Evolutionary conservation across 35 echinoderm and acorn worm genomes (phyloP).

Genomic region (Acanthaster planci): DNA sequence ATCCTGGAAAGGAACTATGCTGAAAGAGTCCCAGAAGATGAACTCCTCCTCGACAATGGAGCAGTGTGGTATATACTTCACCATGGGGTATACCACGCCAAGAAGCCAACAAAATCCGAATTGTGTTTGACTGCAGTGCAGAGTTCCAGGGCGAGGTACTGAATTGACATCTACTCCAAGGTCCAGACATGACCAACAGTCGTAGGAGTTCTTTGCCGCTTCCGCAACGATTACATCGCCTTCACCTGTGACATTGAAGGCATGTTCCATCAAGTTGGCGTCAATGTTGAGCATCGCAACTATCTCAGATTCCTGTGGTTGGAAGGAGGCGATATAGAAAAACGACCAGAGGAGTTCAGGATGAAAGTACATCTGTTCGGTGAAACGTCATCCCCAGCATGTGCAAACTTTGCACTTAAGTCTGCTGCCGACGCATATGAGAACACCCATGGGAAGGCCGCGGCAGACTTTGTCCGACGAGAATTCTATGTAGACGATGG

Average conservation of each 20-base stretch:
- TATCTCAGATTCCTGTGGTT: slow-evolving; percentile 66
- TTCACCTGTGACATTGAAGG: slow-evolving; percentile 44
- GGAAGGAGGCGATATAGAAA: slow-evolving; percentile 35
- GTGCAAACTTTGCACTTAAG: slow-evolving; percentile 49
- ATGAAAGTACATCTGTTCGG: slow-evolving; percentile 68
- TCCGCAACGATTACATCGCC: slow-evolving; percentile 49
- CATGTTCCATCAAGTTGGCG: slow-evolving; percentile 74
- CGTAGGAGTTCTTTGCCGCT: slow-evolving; percentile 55
- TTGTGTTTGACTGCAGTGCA: slow-evolving; percentile 66
- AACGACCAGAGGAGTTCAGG: slow-evolving; percentile 22
- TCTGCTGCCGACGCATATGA: slow-evolving; percentile 46
- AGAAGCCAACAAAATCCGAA: slow-evolving; percentile 64
- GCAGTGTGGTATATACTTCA: slow-evolving; percentile 43
- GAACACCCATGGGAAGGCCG: slow-evolving; percentile 32
- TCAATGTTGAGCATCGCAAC: slow-evolving; percentile 27
- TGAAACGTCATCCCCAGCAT: slow-evolving; percentile 51
- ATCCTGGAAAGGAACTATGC: slow-evolving; percentile 65
- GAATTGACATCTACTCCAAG: slow-evolving; percentile 53
- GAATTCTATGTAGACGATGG: slow-evolving; percentile 79
- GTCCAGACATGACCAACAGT: slow-evolving; percentile 67
- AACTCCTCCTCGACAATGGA: slow-evolving; percentile 35
- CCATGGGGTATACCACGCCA: slow-evolving; percentile 69
- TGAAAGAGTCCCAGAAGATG: slow-evolving; percentile 44
- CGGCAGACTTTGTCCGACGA: slow-evolving; percentile 38
- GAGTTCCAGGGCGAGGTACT: slow-evolving; percentile 43